phyloP scores from a whole-genome alignment of 2,797 vertebrate genomes.

The Enteromius afrohamiltoni region DNA sequence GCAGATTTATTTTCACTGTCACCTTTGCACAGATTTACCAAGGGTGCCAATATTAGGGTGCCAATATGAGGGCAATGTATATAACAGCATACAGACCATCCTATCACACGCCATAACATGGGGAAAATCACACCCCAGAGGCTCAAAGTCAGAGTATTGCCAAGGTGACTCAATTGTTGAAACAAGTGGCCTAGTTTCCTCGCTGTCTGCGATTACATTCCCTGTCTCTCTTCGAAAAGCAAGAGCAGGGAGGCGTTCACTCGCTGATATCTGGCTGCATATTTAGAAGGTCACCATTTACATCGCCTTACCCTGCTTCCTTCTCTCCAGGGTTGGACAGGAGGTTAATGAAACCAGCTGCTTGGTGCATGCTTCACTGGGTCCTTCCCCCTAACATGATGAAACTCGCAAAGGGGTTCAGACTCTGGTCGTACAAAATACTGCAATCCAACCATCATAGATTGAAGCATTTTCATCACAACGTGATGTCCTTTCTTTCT shows the following conservation, averaged over 20 bases:
- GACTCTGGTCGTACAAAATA: constrained; percentile 58
- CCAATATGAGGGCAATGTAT: too few species aligned
- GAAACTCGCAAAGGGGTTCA: constrained; percentile 67
- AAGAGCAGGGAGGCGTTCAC: constrained; percentile 58
- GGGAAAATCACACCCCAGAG: constrained; percentile 43
- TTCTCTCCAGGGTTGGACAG: constrained; percentile 72
- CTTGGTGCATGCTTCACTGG: constrained; percentile 73
- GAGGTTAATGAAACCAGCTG: constrained; percentile 86
- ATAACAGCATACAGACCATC: constrained; percentile 26
- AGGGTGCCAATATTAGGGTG: too few species aligned
- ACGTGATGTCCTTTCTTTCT: constrained; percentile 41
- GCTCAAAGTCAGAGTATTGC: constrained; percentile 51
- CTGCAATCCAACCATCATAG: constrained; percentile 41
- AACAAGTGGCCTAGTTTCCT: constrained; percentile 60
- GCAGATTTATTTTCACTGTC: too few species aligned
- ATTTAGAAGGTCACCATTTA: constrained; percentile 78
- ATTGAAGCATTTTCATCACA: constrained; percentile 54
- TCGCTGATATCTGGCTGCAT: constrained; percentile 68
- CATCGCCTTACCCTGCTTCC: constrained; percentile 67
- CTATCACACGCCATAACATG: background rate
- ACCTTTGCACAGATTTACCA: too few species aligned
- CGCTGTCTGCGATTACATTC: constrained; percentile 49
- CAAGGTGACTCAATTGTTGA: constrained; percentile 58
- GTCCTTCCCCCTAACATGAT: constrained; percentile 68
- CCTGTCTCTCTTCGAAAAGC: constrained; percentile 53